phyloP scores from a whole-genome alignment of 2,888 invertebrate genomes.

The Drosophila algonquin region DNA sequence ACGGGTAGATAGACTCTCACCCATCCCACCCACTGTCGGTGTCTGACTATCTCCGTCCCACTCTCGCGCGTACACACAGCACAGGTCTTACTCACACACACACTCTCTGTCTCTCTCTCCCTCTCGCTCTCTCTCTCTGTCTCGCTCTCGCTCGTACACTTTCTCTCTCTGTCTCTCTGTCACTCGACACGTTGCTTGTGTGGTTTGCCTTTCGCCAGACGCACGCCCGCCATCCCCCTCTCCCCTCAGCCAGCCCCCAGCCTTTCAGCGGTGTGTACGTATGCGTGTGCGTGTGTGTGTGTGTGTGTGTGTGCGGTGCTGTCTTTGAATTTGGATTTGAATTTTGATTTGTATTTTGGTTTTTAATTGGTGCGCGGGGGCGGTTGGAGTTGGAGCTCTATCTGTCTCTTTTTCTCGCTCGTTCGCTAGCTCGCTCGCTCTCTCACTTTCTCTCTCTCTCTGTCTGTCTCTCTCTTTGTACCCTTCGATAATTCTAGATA shows the following conservation, averaged over 20 bases:
- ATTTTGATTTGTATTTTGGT: slow-evolving; percentile 10
- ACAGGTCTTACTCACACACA: slow-evolving; percentile 9
- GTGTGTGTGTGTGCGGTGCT: slow-evolving; percentile 12
- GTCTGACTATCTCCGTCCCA: slow-evolving; percentile 39
- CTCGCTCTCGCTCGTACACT: slow-evolving; percentile 1
- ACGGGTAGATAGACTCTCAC: background rate
- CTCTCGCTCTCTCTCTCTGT: background rate
- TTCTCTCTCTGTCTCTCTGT: slow-evolving; percentile 5
- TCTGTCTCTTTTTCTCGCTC: slow-evolving; percentile 40
- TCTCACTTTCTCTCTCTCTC: slow-evolving; percentile 20
- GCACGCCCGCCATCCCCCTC: background rate
- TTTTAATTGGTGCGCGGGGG: slow-evolving; percentile 26
- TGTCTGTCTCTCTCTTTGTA: slow-evolving; percentile 24
- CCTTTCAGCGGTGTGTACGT: slow-evolving; percentile 18
- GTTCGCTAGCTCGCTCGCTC: slow-evolving; percentile 20
- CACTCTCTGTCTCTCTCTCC: slow-evolving; percentile 7
- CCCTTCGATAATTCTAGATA: slow-evolving; percentile 29
- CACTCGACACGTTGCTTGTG: slow-evolving; percentile 31
- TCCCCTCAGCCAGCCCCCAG: slow-evolving; percentile 29
- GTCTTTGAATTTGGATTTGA: slow-evolving; percentile 7
- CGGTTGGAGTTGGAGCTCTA: slow-evolving; percentile 33
- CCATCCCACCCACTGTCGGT: slow-evolving; percentile 51
- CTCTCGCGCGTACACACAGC: slow-evolving; percentile 25
- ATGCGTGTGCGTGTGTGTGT: slow-evolving; percentile 24
- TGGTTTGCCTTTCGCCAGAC: background rate